phyloP scores from a whole-genome alignment of 2,113 vertebrate species.

The Coryphaenoides rupestris region DNA sequence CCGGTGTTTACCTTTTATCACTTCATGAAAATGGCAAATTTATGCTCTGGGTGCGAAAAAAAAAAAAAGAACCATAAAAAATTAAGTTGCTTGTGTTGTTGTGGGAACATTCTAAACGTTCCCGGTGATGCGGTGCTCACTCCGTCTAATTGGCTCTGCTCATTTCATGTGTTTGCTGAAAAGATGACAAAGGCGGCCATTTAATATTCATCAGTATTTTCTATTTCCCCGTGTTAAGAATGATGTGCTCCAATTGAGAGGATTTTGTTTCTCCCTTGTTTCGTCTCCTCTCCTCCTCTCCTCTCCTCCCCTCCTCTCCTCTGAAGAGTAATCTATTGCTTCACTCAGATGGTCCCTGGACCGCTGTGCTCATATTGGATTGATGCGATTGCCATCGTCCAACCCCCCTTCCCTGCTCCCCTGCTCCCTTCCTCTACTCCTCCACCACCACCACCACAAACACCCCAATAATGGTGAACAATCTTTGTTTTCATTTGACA shows the following conservation, averaged over 20 bases:
- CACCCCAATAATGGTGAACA: background rate
- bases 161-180: constrained; percentile 37
- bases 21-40: constrained; percentile 55
- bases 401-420: no score
- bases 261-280: background rate
- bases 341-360: constrained; percentile 32
- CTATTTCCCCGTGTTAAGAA: constrained; percentile 38
- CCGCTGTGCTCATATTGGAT: constrained; percentile 34
- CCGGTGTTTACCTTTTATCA: constrained; percentile 73
- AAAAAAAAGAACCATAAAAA: constrained; percentile 65
- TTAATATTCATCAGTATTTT: constrained; percentile 48
- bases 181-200: constrained; percentile 35
- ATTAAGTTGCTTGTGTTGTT: constrained; percentile 66
- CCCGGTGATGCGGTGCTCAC: constrained; percentile 56
- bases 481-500: constrained; percentile 36
- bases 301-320: constrained; percentile 23
- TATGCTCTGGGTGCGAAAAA: constrained; percentile 55
- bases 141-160: constrained; percentile 58
- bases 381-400: background rate
- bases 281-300: constrained; percentile 22
- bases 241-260: constrained; percentile 37
- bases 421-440: no score
- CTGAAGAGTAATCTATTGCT: constrained; percentile 19
- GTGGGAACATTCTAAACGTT: constrained; percentile 66
- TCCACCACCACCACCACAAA: no score